Base-by-base conservation (phyloP, 2,797 vertebrate genomes). In the Rhabdomys pumilio region DNA sequence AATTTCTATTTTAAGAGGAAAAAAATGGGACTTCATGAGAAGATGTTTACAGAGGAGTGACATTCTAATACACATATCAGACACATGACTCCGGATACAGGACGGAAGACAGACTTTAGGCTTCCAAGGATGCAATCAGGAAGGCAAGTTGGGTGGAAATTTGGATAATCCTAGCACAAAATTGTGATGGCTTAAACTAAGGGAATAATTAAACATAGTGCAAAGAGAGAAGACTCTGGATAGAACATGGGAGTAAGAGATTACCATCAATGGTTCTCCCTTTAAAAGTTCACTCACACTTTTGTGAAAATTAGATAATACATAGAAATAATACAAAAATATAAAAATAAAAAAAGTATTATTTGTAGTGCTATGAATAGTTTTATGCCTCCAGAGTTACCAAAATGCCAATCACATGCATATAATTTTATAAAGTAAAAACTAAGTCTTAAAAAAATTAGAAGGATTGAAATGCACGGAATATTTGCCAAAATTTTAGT, bases 381-480 rank as follows among this genome's bases (percentile, higher is more conserved):
- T 72, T 65, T 69, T 93, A 53, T 92, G 55, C 34, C 82, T 86
- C 38, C 75, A 41, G 24, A 41, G 59, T 95, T 95, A n/a, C 44
- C 34, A 90, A 80, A 50, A 85, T 55, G 67, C 13, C 20, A 97
- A 72, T 15, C 44, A 47, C 38, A 9, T 83, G 20, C 17, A 24
- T 38, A 0, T 75, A 69, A 79, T 83, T 91, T 85, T 92, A 38
- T 47, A 88, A 90, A 63, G 73, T 20, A 6, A 55, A 87, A 73
- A 82, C 44, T 38, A 72, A 72, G 34, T 85, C 82, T 65, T 85
- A 31, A 50, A 87, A 65, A 83, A 9, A 92, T n/a, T 72, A 82
- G 69, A 94, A 61, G 61, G 34, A 67, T 85, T 20, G 34, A 57
- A 89, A 91, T 75, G 15, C 19, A 76, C 19, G 34, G 29, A 47